Conservation (phyloP, 2,797 vertebrate species). For the Diglossa cyanea region DNA sequence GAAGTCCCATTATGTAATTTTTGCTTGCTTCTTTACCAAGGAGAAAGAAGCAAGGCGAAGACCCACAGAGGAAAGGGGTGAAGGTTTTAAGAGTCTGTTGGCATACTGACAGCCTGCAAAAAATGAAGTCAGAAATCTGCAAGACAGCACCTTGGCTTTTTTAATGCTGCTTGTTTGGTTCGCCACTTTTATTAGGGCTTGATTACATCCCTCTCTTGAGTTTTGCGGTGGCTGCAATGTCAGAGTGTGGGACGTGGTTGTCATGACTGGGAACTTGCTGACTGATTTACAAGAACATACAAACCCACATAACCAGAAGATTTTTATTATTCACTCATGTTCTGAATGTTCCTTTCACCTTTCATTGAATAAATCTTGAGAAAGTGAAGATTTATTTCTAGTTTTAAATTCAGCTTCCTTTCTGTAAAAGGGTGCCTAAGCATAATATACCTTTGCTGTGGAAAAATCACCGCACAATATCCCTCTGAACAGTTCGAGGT, state of each 20-base stretch:
- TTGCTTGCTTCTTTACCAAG: not conserved
- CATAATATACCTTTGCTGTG: not conserved
- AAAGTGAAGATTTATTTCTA: not conserved
- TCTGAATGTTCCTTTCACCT: constrained; percentile 16
- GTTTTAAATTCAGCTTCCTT: not conserved
- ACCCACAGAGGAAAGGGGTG: not conserved
- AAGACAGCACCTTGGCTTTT: not conserved
- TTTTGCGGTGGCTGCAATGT: not conserved
- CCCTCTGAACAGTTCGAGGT: not conserved
- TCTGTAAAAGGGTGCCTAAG: not conserved
- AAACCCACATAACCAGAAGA: constrained; percentile 28
- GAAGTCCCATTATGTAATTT: fast-evolving
- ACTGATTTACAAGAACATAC: constrained; percentile 33
- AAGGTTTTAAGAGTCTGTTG: fast-evolving
- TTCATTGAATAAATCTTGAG: not conserved
- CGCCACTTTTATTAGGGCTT: not conserved
- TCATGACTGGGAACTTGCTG: not conserved
- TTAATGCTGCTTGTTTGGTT: not conserved
- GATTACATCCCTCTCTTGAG: not conserved
- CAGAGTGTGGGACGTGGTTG: not conserved
- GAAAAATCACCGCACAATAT: not conserved
- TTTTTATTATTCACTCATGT: constrained; percentile 6
- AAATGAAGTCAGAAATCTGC: not conserved
- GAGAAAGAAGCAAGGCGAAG: not conserved
- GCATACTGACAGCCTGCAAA: not conserved